Evolutionary conservation across 2,888 invertebrate species (phyloP), one percentile per base, ranked within the genome.

Genomic region (Acleris laterana): DNA sequence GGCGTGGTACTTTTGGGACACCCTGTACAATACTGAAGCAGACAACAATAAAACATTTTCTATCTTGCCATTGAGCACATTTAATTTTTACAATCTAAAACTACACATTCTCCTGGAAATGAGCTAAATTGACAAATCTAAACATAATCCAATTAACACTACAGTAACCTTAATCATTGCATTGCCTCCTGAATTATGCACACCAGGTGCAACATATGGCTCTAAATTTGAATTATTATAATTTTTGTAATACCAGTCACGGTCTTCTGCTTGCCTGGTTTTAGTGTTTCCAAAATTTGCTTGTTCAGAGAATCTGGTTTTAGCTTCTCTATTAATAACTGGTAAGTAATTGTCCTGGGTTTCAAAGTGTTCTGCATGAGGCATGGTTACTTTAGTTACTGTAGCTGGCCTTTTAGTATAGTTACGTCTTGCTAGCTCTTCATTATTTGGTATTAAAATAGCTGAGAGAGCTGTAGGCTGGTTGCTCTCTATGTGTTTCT

Each of bases 231-330:
- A 94, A 77, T 95, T 95, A 82, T 96, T 96, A 80, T 97, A 97
- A 83, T 97, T 97, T 72, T 95, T 96, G 82, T 96, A 97, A 84
- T 98, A 98, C 98, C 98, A 98, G 74, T 95, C 95, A 88, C 95
- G 95, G 57, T 94, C 92, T 70, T 93, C 93, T 16, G 89, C 87
- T 72, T 87, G 82, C 74, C 82, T 87, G 28, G 87, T 85, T 70
- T 94, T 94, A 46, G 93, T 91, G 52, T 82, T 92, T 66, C 82
- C 87, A 20, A 88, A 82, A 57, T 82, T 87, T 59, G 79, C 80
- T 59, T 81, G 81, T 32, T 89, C 89, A 20, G 84, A 80, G 72
- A 92, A 90, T 68, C 91, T 83, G 62, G 90, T 87, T 78, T 93
- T 89, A 63, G 86, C 88, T 75, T 89, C 87, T 78, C 92, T 79